Percentiles rank a stretch among this genome's conserved stretches.
phyloP scores from a whole-genome alignment of 2,888 invertebrate species.

The Pherbina coryleti region DNA sequence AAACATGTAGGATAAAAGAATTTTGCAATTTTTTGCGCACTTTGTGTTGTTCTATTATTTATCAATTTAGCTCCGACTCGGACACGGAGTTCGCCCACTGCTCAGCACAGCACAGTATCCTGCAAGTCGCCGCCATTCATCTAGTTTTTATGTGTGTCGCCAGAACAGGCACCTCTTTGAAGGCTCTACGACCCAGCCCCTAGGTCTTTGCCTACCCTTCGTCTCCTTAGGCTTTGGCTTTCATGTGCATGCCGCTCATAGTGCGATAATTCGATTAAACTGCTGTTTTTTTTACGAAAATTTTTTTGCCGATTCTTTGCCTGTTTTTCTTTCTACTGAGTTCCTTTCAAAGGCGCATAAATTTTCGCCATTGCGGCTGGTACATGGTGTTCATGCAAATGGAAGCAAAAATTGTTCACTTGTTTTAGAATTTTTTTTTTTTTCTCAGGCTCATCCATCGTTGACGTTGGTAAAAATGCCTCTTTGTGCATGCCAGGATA shows the following conservation, averaged over 20 bases:
- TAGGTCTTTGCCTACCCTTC: background rate
- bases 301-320: background rate
- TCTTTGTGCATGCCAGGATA: constrained; percentile 21
- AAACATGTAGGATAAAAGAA: background rate
- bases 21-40: background rate
- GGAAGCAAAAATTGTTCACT: constrained; percentile 23
- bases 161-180: background rate
- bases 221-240: background rate
- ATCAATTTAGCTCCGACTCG: too few species aligned
- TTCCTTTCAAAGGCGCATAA: constrained; percentile 25
- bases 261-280: constrained; percentile 29
- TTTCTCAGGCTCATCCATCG: background rate
- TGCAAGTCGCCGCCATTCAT: background rate
- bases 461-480: background rate
- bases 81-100: background rate
- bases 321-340: background rate
- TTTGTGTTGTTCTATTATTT: background rate
- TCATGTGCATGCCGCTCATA: background rate
- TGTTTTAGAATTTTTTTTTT: constrained; percentile 2
- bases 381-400: constrained; percentile 32
- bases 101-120: background rate
- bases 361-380: constrained; percentile 19
- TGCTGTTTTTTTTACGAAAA: background rate
- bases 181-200: background rate
- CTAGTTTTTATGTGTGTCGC: background rate